phyloP scores from a whole-genome alignment of 2,797 vertebrate species.

The Chrysolophus pictus region DNA sequence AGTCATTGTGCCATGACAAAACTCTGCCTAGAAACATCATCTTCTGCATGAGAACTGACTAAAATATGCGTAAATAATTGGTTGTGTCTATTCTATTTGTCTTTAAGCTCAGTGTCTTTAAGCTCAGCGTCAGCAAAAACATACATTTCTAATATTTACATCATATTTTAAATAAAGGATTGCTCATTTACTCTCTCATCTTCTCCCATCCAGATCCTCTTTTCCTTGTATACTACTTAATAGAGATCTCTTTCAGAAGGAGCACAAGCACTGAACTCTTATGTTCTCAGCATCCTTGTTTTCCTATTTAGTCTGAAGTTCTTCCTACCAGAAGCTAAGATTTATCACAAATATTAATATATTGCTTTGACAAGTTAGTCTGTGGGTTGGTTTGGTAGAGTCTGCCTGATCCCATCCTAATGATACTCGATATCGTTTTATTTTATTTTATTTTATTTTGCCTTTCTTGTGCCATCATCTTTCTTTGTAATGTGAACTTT shows the following conservation, averaged over 20 bases:
- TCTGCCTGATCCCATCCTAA: background rate
- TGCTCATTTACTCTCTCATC: background rate
- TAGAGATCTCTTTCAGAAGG: background rate
- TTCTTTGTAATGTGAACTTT: background rate
- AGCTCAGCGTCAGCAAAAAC: background rate
- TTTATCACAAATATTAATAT: background rate
- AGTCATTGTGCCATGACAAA: background rate
- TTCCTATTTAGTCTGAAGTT: background rate
- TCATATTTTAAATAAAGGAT: background rate
- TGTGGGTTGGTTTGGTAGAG: background rate
- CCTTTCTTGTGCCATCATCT: background rate
- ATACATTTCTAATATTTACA: background rate
- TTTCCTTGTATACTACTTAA: background rate
- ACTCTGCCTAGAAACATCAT: background rate
- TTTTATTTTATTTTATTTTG: too few species aligned
- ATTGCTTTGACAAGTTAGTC: background rate
- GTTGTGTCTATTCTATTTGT: background rate
- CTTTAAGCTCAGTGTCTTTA: background rate
- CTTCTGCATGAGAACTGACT: background rate
- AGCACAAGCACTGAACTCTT: background rate
- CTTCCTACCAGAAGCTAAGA: background rate
- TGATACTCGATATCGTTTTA: background rate
- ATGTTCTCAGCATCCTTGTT: background rate
- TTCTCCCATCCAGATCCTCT: background rate
- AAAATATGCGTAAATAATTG: background rate